Base-by-base conservation (phyloP, 2,888 invertebrate species). In the Lysandra coridon region DNA sequence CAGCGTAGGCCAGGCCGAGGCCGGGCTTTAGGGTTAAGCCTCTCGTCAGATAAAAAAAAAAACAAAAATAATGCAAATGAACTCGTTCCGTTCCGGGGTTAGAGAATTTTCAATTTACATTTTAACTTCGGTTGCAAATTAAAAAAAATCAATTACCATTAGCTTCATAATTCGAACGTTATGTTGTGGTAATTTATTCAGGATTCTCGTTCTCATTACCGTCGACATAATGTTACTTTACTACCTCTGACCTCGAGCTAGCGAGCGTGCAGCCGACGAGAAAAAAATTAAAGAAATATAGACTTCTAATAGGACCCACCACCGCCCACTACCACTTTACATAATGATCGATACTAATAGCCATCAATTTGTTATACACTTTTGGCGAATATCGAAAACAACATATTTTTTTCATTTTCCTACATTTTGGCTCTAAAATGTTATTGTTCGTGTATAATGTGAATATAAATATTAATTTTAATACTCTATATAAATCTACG, bases 1-100 rank as follows among this genome's bases (percentile, higher is more conserved):
- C 82, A 83, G 84, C 86, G 85, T 85, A 85, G 85, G 85, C 82
- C 81, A 83, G 81, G 83, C 83, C 84, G 82, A 82, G 83, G 83
- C 83, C 84, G 82, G 82, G 84, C 81, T 84, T 80, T 80, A 80
- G 80, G 82, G 80, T 78, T 81, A 64, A 79, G 83, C 83, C 82
- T 79, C 81, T 80, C 76, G 79, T 78, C 75, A 74, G 76, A 79
- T 77, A 73, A 74, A 30, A 80, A 69, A 37, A 37, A 75, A 78
- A 78, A 79, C 62, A 64, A 40, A 78, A 62, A 78, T 78, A 78
- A 64, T 78, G 64, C 78, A 78, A 64, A 78, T 78, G 78, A 80
- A 76, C 76, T 76, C 14, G 76, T 76, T 76, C 53, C 76, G 57
- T 76, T 76, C 76, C 76, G 76, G 76, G 76, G 76, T 76, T 76